Evolutionary conservation across 2,113 vertebrate species (phyloP), one percentile per base, ranked within the genome.

Genomic region (Poecile atricapillus): DNA sequence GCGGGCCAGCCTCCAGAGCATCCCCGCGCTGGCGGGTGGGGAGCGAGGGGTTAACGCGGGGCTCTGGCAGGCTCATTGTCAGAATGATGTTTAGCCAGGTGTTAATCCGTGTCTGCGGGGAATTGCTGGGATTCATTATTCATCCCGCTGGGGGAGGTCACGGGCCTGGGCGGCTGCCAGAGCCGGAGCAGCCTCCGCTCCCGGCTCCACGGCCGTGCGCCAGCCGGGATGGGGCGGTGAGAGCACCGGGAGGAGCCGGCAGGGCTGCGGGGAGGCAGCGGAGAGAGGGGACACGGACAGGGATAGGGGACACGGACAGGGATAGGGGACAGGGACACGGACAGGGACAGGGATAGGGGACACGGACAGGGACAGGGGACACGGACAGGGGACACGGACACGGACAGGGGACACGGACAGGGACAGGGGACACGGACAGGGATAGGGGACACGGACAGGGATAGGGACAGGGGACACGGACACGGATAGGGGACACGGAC

Each of bases 131-230:
- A 97, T 98, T 98, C 93, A 96, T 98, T 98, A 98, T 98, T 97
- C 95, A 97, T 97, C 90, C 95, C 80, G 21, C 78, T 58, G 93
- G 95, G 96, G 95, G 97, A 98, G 98, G 97, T 95, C 96, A 93
- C 47, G 96, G 97, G 97, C 73, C 96, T 97, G 96, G 97, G 98
- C 92, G 95, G 89, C 92, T 96, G 96, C 95, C 92, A 97, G 97
- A 35, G 43, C 96, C 67, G 85, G 93, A 97, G 96, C 97, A 97
- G 97, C 97, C 98, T 97, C 37, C 37, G 37, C 37, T 39, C 97
- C 98, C 95, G 95, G 96, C 97, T 97, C 98, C 97, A 96, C 98
- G 98, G 98, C 98, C 98, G 98, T 98, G 98, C 98, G 98, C 98
- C 98, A 96, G 97, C 97, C 94, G 97, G 68, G 93, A 98, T 94